phyloP scores from a whole-genome alignment of 1,140 invertebrate genomes.

The Sycophila sp. region DNA sequence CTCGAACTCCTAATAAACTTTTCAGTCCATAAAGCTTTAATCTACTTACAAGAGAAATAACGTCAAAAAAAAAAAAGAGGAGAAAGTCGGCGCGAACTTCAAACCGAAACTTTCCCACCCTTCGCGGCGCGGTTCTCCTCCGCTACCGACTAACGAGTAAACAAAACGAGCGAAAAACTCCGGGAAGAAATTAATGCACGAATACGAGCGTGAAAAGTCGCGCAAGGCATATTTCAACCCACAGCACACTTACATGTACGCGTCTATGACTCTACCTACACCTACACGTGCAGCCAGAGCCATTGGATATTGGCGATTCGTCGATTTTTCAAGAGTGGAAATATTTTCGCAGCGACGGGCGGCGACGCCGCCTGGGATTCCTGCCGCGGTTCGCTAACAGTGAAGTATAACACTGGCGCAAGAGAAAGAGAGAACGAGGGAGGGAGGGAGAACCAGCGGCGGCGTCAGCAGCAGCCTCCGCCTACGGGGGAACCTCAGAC shows the following conservation, averaged over 20 bases:
- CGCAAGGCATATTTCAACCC: too few relatives aligned
- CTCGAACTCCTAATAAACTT: neutral
- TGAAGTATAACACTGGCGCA: neutral
- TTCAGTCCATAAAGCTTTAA: neutral
- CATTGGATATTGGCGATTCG: constrained; percentile 2
- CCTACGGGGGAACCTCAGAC: constrained; percentile 56
- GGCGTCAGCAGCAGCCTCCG: constrained; percentile 45
- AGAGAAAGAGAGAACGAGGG: constrained; percentile 3
- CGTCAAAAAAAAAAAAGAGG: neutral
- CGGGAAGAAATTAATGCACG: too few relatives aligned
- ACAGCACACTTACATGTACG: too few relatives aligned
- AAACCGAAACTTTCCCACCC: neutral
- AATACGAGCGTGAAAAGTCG: too few relatives aligned
- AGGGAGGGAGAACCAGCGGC: constrained; percentile 29
- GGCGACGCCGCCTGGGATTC: neutral
- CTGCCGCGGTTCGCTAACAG: neutral
- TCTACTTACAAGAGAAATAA: neutral
- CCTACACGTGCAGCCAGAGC: too few relatives aligned
- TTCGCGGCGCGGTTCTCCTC: too few relatives aligned
- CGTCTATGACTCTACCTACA: too few relatives aligned
- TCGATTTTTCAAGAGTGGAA: neutral
- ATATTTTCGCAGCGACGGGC: neutral
- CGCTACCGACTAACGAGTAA: too few relatives aligned
- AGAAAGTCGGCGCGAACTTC: too few relatives aligned
- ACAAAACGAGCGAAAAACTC: too few relatives aligned